A percentile compares a stretch with the other conserved stretches of the same genome.
Conservation (phyloP, 2,113 vertebrate species). For the Murina feae region DNA sequence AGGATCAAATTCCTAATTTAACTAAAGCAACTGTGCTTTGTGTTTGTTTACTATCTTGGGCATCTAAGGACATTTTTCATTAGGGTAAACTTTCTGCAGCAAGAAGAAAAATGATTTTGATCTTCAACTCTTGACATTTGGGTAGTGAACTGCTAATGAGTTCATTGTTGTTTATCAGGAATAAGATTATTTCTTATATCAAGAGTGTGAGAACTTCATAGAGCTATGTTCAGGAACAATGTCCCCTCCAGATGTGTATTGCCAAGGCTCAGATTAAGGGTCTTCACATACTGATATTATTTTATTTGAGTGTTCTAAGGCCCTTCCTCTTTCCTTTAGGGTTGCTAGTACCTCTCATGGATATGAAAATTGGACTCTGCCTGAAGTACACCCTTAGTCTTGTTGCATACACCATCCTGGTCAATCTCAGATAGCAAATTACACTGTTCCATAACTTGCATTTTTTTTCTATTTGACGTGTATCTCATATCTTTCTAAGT, state of each 20-base stretch:
- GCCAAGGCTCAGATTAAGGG: not conserved
- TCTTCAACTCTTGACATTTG: too few relatives aligned
- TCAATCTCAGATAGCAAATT: not conserved
- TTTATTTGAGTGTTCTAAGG: not conserved
- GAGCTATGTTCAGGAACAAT: not conserved
- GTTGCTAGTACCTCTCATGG: not conserved
- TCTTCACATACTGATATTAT: not conserved
- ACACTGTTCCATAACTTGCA: not conserved
- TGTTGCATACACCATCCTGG: not conserved
- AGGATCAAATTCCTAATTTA: not conserved
- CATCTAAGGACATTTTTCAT: not conserved
- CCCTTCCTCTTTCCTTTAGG: not conserved
- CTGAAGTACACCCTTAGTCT: not conserved
- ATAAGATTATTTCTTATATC: not conserved
- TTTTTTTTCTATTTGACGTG: not conserved
- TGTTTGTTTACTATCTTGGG: not conserved
- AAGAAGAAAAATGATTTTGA: not conserved
- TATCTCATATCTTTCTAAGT: not conserved
- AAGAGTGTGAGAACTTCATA: not conserved
- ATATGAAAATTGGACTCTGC: not conserved
- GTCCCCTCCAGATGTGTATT: not conserved
- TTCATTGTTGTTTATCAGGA: not conserved
- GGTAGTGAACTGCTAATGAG: too few relatives aligned
- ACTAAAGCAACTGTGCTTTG: not conserved
- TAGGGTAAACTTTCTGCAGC: slow-evolving; percentile 9